phyloP scores from a whole-genome alignment of 2,888 invertebrate species.

The Athetis lepigone region DNA sequence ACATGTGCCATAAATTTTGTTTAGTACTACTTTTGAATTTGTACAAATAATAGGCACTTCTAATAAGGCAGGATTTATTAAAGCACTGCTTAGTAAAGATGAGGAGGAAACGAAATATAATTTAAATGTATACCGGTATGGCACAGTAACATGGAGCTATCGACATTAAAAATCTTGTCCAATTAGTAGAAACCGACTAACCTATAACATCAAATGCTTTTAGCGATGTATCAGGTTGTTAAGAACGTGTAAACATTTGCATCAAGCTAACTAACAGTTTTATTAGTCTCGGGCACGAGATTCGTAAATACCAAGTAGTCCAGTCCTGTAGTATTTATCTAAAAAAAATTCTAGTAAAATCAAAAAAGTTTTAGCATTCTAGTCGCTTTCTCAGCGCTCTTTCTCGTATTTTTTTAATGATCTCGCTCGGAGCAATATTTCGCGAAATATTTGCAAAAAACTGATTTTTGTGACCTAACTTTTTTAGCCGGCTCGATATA shows the following conservation, averaged over 20 bases:
- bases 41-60: too few species aligned
- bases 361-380: too few species aligned
- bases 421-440: too few species aligned
- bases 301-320: too few species aligned
- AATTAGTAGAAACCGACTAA: conserved; percentile 32
- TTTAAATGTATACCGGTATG: conserved; percentile 14
- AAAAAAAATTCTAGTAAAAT: too few species aligned
- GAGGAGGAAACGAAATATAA: conserved; percentile 17
- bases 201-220: conserved; percentile 27
- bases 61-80: too few species aligned
- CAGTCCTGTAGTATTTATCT: too few species aligned
- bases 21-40: conserved; percentile 14
- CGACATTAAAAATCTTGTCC: conserved; percentile 29
- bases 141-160: conserved; percentile 2
- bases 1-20: conserved; percentile 46
- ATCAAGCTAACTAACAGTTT: conserved; percentile 5
- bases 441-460: too few species aligned
- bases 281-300: neutral
- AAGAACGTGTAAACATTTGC: conserved; percentile 29
- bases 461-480: too few species aligned
- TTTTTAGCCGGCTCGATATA: too few species aligned
- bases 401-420: too few species aligned
- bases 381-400: too few species aligned
- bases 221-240: conserved; percentile 12
- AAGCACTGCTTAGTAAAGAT: neutral